Evolutionary conservation across 2,797 vertebrate species (phyloP), one percentile per base, ranked within the genome.

Genomic region (Coluber constrictor): DNA sequence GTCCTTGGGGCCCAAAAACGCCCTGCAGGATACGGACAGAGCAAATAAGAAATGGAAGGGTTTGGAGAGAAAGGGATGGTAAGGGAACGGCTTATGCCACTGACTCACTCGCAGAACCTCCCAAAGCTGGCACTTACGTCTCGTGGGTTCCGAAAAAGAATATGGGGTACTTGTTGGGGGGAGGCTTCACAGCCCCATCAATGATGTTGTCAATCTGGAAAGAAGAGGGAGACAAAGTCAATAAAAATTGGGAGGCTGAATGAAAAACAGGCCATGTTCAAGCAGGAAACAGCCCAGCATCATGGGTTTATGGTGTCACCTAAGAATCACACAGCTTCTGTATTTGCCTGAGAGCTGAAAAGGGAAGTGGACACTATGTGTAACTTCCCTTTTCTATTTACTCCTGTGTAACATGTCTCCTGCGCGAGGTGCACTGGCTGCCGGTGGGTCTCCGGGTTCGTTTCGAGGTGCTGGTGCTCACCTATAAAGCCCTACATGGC

Each of bases 81-180:
- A 0, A 55, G 3, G 29, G 51, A 32, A 20, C 51, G 2, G 2
- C 51, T 56, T 25, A 37, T 0, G 7, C n/a, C 11, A 3, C 92
- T 29, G 29, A 5, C 6, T 1, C 20, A 5, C 20, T 4, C 8
- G 1, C 74, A 25, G 37, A 83, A 47, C 20, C 43, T 79, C 37
- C 74, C 63, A 66, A 94, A 94, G 91, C 88, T 23, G 57, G 89
- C 18, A 96, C 99, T 98, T 98, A 99, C 99, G 99, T 99, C 97
- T 99, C 99, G 12, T 99, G 99, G 94, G 99, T 99, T 87, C 99
- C 99, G 93, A 99, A 99, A 97, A 99, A 99, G 97, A 99, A 99
- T 94, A 99, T 99, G n/a, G 99, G 99, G 92, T 99, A 98, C 97
- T 99, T 99, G 97, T 99, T 99, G 43, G 99, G 99, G 3, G 99